Evolutionary conservation across 2,113 vertebrate genomes (phyloP), one percentile per base, ranked within the genome.

Genomic region (Hystrix brachyura): DNA sequence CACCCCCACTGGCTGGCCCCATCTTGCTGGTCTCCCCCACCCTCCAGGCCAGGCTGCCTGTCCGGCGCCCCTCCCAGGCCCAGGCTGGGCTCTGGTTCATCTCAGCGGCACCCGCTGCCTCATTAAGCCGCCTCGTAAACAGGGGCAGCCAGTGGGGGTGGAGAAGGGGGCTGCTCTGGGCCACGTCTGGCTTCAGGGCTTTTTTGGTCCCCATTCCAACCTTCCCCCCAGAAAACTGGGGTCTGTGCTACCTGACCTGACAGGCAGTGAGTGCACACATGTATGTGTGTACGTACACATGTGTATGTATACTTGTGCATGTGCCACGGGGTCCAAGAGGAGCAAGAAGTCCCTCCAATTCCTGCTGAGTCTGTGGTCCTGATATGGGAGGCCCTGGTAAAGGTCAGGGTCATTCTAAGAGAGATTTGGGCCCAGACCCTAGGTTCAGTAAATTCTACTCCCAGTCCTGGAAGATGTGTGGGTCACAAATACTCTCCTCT

Each of bases 101-200:
- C 96, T 98, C 98, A 98, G 96, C 95, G 0, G 95, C 98, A 98
- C 98, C 97, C 96, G 95, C 96, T 0, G 97, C 96, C 98, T 98
- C 98, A 97, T 98, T 98, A 98, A 98, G 97, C 92, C 34, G 67
- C 96, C 98, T 98, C 97, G 25, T 98, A 98, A 98, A 98, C 97
- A 97, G 97, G 96, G 96, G 97, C 96, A 98, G 97, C 92, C 81
- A 10, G 97, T 38, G 32, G 92, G 83, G 95, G 92, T 11, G 85
- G 88, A 94, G 87, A 51, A 87, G 87, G 92, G 91, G 91, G 94
- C 90, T 7, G 92, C 96, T 97, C 95, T 97, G 97, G 92, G 95
- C 97, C 85, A 94, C 0, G 87, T 96, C 97, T 98, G 97, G 97
- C 97, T 96, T 97, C 62, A 82, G 92, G 96, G 90, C 55, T 93